phyloP scores from a whole-genome alignment of 2,113 vertebrate genomes.

The Rousettus leschenaultii region DNA sequence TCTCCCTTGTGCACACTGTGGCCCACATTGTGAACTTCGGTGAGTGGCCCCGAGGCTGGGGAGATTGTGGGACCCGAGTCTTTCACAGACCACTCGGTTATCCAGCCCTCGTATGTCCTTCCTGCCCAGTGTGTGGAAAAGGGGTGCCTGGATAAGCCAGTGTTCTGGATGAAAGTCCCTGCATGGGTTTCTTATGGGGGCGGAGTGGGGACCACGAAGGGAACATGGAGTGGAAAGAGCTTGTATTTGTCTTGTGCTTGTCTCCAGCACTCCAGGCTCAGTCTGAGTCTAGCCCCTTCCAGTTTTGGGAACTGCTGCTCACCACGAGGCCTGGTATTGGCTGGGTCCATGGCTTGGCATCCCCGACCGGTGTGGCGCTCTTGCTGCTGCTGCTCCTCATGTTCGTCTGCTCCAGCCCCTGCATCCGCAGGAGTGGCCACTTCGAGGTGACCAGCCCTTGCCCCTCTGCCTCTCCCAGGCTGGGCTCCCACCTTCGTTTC shows the following conservation, averaged over 20 bases:
- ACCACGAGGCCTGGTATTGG: conserved; percentile 84
- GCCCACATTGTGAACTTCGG: conserved; percentile 88
- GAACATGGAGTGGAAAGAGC: not conserved
- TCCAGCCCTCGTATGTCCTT: not conserved
- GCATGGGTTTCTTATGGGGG: not conserved
- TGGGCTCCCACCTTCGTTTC: not conserved
- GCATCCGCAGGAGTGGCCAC: conserved; percentile 87
- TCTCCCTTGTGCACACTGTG: conserved; percentile 80
- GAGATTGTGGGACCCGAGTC: not conserved
- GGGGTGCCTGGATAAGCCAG: not conserved
- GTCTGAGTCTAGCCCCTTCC: conserved; percentile 5
- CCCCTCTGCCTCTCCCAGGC: not conserved
- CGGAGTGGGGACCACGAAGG: not conserved
- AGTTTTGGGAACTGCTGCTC: conserved; percentile 87
- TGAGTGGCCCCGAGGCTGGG: conserved; percentile 66
- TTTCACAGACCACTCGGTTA: not conserved
- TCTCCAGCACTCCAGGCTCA: conserved; percentile 76
- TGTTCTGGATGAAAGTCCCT: not conserved
- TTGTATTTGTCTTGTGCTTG: not conserved
- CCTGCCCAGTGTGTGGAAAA: not conserved
- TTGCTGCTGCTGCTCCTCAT: conserved; percentile 85
- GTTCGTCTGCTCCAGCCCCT: conserved; percentile 88
- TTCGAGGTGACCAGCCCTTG: conserved; percentile 83
- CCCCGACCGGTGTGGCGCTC: conserved; percentile 83
- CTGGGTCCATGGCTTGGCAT: conserved; percentile 84